Evolutionary conservation across 2,797 vertebrate genomes (phyloP).

Genomic region (Parotocinclus haroldoi): DNA sequence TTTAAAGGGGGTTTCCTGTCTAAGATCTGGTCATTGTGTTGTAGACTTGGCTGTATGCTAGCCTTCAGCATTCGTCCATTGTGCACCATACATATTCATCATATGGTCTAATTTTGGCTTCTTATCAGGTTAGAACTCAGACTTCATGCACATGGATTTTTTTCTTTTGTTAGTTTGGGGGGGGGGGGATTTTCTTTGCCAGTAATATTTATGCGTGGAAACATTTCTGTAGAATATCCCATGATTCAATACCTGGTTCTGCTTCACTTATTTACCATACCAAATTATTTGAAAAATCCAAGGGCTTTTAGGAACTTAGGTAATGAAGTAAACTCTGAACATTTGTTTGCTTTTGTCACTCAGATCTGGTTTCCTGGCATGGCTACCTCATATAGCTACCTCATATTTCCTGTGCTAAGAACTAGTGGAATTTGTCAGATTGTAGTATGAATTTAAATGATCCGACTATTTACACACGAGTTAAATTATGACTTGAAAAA

Average conservation of each 20-base stretch:
- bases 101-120: constrained; percentile 6
- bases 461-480: not conserved
- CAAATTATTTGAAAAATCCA: no score
- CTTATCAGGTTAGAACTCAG: constrained; percentile 2
- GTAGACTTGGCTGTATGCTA: constrained; percentile 40
- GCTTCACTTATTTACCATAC: not conserved
- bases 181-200: not conserved
- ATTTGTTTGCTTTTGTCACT: constrained; percentile 6
- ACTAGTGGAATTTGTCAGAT: not conserved
- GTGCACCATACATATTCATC: constrained; percentile 1
- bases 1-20: constrained; percentile 57
- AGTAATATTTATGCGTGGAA: not conserved
- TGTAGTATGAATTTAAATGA: constrained; percentile 9
- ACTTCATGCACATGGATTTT: not conserved
- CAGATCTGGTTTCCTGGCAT: constrained; percentile 7
- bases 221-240: no score
- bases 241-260: not conserved
- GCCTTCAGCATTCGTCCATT: constrained; percentile 15
- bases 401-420: constrained; percentile 7
- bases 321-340: not conserved
- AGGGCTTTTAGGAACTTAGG: not conserved
- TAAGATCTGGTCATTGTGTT: constrained; percentile 60
- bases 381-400: constrained; percentile 7
- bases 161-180: not conserved
- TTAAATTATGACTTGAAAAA: not conserved